Conservation (phyloP, 2,888 invertebrate genomes). For the Mantis religiosa region DNA sequence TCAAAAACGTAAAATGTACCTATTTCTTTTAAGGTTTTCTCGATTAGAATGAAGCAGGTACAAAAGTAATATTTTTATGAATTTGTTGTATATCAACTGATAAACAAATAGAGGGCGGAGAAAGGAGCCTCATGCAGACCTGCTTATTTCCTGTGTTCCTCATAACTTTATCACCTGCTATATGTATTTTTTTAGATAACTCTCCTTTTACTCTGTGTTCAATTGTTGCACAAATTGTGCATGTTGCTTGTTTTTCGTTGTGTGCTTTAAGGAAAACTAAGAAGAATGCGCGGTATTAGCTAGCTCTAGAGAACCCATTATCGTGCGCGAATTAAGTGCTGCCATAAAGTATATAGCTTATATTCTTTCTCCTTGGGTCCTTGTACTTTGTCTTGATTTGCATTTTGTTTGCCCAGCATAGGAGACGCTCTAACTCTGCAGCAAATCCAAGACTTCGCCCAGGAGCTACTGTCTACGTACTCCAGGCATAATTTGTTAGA, state of each 20-base stretch:
- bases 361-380: neutral
- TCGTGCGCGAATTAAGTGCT: neutral
- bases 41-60: too few relatives aligned
- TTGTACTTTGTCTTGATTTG: neutral
- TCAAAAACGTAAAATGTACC: too few relatives aligned
- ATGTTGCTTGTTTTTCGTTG: neutral
- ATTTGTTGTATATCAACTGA: too few relatives aligned
- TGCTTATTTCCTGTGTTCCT: too few relatives aligned
- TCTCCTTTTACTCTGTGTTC: too few relatives aligned
- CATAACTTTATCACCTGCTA: too few relatives aligned
- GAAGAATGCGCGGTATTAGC: neutral
- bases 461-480: neutral
- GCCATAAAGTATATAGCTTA: neutral
- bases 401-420: neutral
- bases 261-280: neutral
- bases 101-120: too few relatives aligned
- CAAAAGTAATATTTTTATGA: too few relatives aligned
- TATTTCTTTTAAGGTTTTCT: too few relatives aligned
- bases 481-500: slow-evolving; percentile 5
- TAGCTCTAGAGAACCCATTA: neutral
- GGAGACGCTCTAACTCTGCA: neutral
- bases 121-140: too few relatives aligned
- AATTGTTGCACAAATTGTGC: neutral
- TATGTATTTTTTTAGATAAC: too few relatives aligned
- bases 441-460: neutral